Evolutionary conservation across 2,888 invertebrate species (phyloP).

Genomic region (Tipula helvola): DNA sequence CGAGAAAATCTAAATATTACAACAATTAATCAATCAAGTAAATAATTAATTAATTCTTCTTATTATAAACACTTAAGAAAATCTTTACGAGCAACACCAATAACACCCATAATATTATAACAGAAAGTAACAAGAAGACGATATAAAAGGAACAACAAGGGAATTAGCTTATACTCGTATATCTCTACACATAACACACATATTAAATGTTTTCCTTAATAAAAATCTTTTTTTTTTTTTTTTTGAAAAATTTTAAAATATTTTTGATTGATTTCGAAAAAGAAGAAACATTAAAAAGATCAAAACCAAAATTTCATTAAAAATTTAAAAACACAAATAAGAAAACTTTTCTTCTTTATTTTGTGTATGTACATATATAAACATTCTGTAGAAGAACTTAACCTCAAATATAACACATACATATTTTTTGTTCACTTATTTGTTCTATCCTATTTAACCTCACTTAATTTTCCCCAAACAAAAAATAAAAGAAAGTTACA

Average conservation of each 20-base stretch:
- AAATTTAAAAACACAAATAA: neutral
- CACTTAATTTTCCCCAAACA: neutral
- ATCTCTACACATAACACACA: neutral
- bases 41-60: neutral
- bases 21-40: slow-evolving; percentile 4
- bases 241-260: neutral
- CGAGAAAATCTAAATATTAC: neutral
- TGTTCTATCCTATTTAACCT: neutral
- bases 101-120: neutral
- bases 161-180: neutral
- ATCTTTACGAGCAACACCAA: neutral
- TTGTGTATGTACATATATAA: neutral
- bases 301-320: slow-evolving; percentile 4
- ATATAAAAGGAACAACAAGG: neutral
- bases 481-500: neutral
- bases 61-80: neutral
- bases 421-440: neutral
- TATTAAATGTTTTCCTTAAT: neutral
- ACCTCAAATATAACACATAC: neutral
- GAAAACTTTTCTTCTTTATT: neutral
- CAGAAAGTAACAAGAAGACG: neutral
- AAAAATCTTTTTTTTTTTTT: neutral
- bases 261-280: neutral
- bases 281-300: neutral
- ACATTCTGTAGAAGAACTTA: neutral